Conservation (phyloP, 2,797 vertebrate species). For the Molothrus ater region DNA sequence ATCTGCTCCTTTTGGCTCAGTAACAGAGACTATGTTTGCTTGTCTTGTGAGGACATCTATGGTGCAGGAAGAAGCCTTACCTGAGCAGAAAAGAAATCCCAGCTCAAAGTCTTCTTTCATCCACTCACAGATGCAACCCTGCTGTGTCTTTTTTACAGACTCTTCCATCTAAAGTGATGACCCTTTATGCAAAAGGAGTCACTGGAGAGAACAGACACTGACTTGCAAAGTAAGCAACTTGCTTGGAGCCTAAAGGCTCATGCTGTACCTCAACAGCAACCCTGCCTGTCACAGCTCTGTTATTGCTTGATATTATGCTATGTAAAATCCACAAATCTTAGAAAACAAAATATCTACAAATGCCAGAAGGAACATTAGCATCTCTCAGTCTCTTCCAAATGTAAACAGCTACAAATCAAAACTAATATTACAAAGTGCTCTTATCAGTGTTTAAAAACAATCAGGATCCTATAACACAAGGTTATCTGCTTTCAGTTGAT, state of each 20-base stretch:
- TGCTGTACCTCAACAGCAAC: neutral
- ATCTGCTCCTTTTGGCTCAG: constrained; percentile 22
- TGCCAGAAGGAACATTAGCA: constrained; percentile 24
- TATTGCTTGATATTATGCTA: neutral
- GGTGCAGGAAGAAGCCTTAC: constrained; percentile 13
- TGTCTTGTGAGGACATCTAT: neutral
- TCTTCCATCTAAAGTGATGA: neutral
- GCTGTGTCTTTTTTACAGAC: neutral
- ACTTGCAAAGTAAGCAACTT: neutral
- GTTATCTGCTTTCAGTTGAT: neutral
- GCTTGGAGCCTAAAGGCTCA: neutral
- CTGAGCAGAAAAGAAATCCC: constrained; percentile 21
- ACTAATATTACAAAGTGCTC: neutral
- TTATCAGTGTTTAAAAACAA: constrained; percentile 23
- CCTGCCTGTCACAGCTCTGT: neutral
- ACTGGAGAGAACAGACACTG: neutral
- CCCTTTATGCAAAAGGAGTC: neutral
- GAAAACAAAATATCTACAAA: constrained; percentile 26
- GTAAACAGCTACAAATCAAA: constrained; percentile 37
- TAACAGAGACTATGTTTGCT: neutral
- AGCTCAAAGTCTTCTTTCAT: neutral
- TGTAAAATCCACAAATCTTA: constrained; percentile 39
- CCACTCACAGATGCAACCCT: neutral
- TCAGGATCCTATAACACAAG: neutral
- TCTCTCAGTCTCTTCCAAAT: constrained; percentile 10